A percentile compares a stretch with the other conserved stretches of the same genome.
These are phyloP conservation scores for Brachionus paranguensis DNA, from an alignment of 1,140 invertebrate genomes.

Conservation along the genomic window DNA sequence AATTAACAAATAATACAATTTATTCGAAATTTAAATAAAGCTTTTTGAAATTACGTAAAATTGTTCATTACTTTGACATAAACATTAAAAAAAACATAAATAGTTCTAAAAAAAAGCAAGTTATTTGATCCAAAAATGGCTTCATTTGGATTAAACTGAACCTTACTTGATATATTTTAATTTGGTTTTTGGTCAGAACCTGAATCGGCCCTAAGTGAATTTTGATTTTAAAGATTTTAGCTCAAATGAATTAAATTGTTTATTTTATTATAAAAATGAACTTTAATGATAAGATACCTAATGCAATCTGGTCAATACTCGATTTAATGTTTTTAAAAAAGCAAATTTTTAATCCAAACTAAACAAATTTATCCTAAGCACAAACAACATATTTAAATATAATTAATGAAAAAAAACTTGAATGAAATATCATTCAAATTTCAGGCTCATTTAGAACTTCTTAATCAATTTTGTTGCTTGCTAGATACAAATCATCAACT, in stretches of 20 bases:
- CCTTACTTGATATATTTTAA: not conserved
- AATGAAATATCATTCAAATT: not conserved
- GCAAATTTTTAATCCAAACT: not conserved
- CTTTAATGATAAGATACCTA: not conserved
- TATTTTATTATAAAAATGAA: not conserved
- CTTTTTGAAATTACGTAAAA: constrained; percentile 1
- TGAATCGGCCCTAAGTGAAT: not conserved
- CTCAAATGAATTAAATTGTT: not conserved
- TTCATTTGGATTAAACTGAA: not conserved
- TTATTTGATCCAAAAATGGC: not conserved
- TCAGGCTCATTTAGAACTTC: not conserved
- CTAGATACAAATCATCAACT: not conserved
- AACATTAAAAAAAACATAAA: not conserved
- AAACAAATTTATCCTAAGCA: not conserved
- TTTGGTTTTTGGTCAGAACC: not conserved
- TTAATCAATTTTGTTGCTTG: not conserved
- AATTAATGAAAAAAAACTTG: not conserved
- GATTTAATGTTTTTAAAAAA: not conserved
- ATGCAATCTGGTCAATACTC: not conserved
- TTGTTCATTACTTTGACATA: not conserved
- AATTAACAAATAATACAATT: not conserved
- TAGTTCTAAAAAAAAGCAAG: not conserved
- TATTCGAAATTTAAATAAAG: not conserved
- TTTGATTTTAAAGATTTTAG: not conserved
- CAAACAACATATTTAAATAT: not conserved